Evolutionary conservation across 2,113 vertebrate species (phyloP).

Genomic region (Triplophysa siluroides): DNA sequence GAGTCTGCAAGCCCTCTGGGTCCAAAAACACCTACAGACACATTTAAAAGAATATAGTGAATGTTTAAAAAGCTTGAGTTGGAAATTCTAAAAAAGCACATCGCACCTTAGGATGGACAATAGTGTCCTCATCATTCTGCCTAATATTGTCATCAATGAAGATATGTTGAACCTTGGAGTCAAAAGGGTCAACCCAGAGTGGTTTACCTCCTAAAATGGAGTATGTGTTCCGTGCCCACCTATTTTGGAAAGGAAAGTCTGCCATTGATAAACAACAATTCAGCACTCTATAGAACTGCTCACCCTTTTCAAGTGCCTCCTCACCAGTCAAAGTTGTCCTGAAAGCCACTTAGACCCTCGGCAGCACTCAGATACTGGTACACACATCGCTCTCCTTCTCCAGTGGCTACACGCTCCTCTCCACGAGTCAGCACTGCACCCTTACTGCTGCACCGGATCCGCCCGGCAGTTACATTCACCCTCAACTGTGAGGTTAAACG

Average conservation of each 20-base stretch:
- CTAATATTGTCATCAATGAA: slow-evolving; percentile 91
- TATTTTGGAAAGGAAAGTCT: slow-evolving; percentile 56
- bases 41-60: not conserved
- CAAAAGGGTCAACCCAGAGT: slow-evolving; percentile 85
- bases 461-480: slow-evolving; percentile 73
- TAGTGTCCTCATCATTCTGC: slow-evolving; percentile 77
- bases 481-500: slow-evolving; percentile 69
- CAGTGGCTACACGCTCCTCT: slow-evolving; percentile 62
- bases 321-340: slow-evolving; percentile 89
- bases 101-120: slow-evolving; percentile 79
- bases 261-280: no score
- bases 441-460: slow-evolving; percentile 79
- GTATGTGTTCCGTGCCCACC: slow-evolving; percentile 82
- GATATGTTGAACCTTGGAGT: slow-evolving; percentile 81
- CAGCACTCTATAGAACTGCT: no score
- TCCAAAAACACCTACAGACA: slow-evolving; percentile 77
- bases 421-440: slow-evolving; percentile 72
- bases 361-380: slow-evolving; percentile 80
- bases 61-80: not conserved
- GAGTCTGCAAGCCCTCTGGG: slow-evolving; percentile 59
- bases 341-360: slow-evolving; percentile 82
- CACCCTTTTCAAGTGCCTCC: not conserved
- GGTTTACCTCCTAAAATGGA: slow-evolving; percentile 84
- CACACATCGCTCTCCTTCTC: slow-evolving; percentile 69
- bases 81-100: not conserved